These are phyloP conservation scores for Lasioglossum vierecki DNA, from an alignment of 2,888 invertebrate genomes.

Conservation along the genomic window DNA sequence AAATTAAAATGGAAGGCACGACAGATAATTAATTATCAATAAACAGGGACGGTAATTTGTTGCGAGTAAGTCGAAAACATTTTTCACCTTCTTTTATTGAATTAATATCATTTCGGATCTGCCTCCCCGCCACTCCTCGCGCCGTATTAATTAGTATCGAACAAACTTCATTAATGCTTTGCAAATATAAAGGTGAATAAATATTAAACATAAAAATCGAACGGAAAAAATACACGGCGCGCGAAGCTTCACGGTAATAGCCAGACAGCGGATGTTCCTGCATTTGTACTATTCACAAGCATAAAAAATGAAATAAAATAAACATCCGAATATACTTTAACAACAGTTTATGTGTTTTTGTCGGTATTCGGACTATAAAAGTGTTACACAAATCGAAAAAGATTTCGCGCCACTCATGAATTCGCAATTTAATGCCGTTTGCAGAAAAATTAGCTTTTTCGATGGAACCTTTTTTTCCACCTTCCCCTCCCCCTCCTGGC, in stretches of 20 bases:
- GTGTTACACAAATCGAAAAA: conserved; percentile 14
- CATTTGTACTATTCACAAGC: not conserved
- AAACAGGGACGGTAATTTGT: not conserved
- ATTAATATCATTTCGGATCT: not conserved
- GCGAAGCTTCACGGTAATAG: not conserved
- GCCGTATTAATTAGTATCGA: conserved; percentile 4
- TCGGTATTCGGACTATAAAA: not conserved
- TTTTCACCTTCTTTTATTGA: not conserved
- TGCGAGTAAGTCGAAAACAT: not conserved
- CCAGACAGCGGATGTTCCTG: conserved; percentile 10
- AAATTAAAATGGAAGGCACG: not conserved
- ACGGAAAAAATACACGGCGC: not conserved
- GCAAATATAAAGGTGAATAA: conserved; percentile 10
- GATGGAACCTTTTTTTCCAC: not conserved
- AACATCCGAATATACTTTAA: conserved; percentile 15
- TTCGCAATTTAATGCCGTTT: conserved; percentile 1
- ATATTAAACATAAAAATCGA: conserved; percentile 14
- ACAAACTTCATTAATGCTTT: not conserved
- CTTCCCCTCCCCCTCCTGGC: not conserved
- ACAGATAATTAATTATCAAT: not conserved
- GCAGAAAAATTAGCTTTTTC: not conserved
- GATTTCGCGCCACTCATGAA: conserved; percentile 2
- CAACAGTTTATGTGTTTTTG: conserved; percentile 3
- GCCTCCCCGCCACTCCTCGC: not conserved
- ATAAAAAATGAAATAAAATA: conserved; percentile 11